Evolutionary conservation across 2,113 vertebrate species (phyloP).

Genomic region (Macheiramphus alcinus): DNA sequence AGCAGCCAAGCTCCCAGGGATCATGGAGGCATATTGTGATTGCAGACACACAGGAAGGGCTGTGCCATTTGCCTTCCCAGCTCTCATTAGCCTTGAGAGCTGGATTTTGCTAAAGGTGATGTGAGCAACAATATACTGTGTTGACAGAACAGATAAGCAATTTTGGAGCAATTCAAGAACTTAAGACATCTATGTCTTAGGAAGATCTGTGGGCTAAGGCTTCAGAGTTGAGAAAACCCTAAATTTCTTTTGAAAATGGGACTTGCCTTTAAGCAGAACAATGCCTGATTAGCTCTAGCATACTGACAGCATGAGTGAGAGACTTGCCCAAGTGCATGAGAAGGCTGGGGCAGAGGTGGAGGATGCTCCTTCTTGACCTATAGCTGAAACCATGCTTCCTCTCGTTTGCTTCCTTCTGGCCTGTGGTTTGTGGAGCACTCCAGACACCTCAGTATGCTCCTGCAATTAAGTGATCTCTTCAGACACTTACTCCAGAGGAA

Average conservation of each 20-base stretch:
- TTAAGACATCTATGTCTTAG: background rate
- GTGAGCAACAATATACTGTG: background rate
- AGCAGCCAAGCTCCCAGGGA: background rate
- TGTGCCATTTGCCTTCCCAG: background rate
- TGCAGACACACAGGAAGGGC: background rate
- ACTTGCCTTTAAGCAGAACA: background rate
- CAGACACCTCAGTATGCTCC: background rate
- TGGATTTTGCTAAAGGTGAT: background rate
- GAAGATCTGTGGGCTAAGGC: background rate
- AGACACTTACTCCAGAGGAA: background rate
- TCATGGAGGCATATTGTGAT: accelerated
- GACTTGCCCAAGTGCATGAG: background rate
- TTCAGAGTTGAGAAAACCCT: background rate
- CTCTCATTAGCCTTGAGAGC: background rate
- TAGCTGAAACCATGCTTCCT: background rate
- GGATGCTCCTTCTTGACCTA: background rate
- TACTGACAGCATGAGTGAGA: background rate
- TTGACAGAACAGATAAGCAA: background rate
- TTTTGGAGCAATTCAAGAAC: background rate
- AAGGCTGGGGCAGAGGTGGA: background rate
- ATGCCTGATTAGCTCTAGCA: background rate
- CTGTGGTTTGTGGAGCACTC: background rate
- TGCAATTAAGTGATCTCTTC: background rate
- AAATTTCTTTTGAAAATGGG: background rate
- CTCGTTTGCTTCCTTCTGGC: background rate